Evolutionary conservation across 1,140 invertebrate species (phyloP).

Genomic region (Caenorhabditis latens): DNA sequence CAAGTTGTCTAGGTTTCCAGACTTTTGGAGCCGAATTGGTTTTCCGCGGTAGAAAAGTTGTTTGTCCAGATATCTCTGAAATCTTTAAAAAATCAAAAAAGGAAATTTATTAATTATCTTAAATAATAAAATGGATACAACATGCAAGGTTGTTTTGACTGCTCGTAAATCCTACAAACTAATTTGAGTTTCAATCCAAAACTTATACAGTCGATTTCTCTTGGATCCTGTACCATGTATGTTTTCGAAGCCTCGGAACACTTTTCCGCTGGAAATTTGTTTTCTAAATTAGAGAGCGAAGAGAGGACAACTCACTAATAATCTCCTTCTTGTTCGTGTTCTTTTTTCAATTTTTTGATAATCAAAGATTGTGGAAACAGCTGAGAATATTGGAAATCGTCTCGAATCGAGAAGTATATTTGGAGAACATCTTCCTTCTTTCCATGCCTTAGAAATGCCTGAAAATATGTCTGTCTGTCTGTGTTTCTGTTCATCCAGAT

Average conservation of each 20-base stretch:
- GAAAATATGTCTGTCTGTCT: neutral
- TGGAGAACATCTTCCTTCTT: neutral
- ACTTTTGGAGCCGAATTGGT: too few species aligned
- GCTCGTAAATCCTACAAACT: too few species aligned
- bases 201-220: neutral
- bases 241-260: neutral
- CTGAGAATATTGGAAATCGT: neutral
- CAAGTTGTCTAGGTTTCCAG: too few species aligned
- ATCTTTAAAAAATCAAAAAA: too few species aligned
- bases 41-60: too few species aligned
- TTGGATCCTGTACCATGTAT: neutral
- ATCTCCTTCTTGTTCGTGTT: neutral
- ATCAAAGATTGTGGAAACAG: neutral
- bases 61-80: too few species aligned
- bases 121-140: too few species aligned
- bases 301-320: neutral
- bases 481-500: too few species aligned
- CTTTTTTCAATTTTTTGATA: neutral
- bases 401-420: neutral
- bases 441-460: neutral
- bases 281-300: neutral
- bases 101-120: too few species aligned
- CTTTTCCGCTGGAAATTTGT: conserved; percentile 5
- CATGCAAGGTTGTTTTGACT: too few species aligned
- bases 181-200: too few species aligned